Evolutionary conservation across 2,888 invertebrate genomes (phyloP), one percentile per base, ranked within the genome.

Genomic region (Brenthis hecate): DNA sequence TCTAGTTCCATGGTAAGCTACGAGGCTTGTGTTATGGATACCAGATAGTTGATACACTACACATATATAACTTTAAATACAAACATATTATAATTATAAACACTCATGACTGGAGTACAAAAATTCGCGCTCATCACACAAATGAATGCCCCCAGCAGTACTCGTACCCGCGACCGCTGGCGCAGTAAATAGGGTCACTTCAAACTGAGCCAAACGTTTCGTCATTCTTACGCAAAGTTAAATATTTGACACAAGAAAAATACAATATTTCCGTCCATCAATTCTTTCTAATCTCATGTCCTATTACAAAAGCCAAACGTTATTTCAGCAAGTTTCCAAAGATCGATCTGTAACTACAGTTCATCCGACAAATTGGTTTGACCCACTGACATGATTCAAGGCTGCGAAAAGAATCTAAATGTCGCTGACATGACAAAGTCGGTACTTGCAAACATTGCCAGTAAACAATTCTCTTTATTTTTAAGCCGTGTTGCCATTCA

Each of bases 341-440:
- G 32, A 60, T 66, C 66, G 60, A 60, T 66, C 28, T 32, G n/a
- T 61, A 32, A 60, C 54, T 55, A 48, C 19, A 64, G 62, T 66
- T 50, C 32, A 66, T 57, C 66, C 54, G 58, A 51, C 63, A 62
- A 66, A 69, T 67, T 58, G 64, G 55, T 69, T 57, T 71, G 71
- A 73, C 72, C 72, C 53, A 69, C 56, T 73, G 68, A 71, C 71
- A 69, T 36, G 48, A 51, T 73, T 71, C 66, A 62, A 36, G 36
- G 56, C 50, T 48, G 43, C 14, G 50, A 32, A 62, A 55, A 55
- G 56, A 67, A 61, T 67, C 61, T 32, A 50, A 67, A 67, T 61
- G 23, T 51, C 56, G 51, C 56, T 62, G 56, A 67, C 66, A 19
- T 51, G 50, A 56, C 66, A 19, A 56, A 56, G 1, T 50, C n/a